These are phyloP conservation scores for Drosophila siamana DNA, from an alignment of 2,888 invertebrate species.

Conservation along the genomic window DNA sequence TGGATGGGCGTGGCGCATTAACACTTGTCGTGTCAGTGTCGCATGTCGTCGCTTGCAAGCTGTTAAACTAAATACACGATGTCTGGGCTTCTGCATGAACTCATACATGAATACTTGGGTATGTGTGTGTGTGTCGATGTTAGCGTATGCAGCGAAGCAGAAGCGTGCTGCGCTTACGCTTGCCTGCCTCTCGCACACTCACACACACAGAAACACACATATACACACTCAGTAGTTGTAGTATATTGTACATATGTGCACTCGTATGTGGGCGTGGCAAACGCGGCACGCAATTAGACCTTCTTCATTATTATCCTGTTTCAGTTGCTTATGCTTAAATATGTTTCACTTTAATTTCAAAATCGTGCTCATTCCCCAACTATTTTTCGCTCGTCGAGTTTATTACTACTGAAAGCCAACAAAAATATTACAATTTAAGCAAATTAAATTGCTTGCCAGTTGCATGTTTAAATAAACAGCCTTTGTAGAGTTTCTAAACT, in stretches of 20 bases:
- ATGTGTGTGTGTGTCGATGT: conserved; percentile 19
- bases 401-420: neutral
- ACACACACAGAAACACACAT: neutral
- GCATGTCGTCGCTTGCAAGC: conserved; percentile 74
- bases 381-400: neutral
- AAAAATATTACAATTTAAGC: neutral
- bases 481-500: too few relatives aligned
- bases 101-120: conserved; percentile 53
- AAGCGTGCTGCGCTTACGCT: conserved; percentile 53
- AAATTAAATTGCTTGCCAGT: too few relatives aligned
- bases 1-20: conserved; percentile 71
- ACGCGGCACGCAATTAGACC: conserved; percentile 60
- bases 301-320: conserved; percentile 45
- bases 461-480: too few relatives aligned
- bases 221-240: neutral
- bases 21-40: conserved; percentile 81
- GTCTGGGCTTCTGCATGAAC: conserved; percentile 73
- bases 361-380: neutral
- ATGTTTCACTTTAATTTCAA: conserved; percentile 16
- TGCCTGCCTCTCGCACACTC: conserved; percentile 40
- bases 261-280: conserved; percentile 20
- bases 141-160: conserved; percentile 48
- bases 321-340: conserved; percentile 21
- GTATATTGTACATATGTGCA: conserved; percentile 30
- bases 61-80: conserved; percentile 79